These are phyloP conservation scores for Aplocera efformata DNA, from an alignment of 2,888 invertebrate genomes.

Conservation along the genomic window DNA sequence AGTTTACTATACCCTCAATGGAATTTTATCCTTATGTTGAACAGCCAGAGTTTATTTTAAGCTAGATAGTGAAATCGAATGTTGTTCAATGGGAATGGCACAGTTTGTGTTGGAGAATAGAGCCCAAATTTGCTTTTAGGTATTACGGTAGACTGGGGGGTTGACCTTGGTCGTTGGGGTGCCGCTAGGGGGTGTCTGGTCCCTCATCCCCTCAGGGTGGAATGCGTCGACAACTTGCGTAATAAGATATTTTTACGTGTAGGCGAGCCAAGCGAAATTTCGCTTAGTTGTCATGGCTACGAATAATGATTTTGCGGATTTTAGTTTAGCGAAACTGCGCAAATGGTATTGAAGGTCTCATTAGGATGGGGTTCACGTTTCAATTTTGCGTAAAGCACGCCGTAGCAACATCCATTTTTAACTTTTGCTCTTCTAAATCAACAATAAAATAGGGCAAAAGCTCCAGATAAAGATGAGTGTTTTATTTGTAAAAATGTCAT, in stretches of 20 bases:
- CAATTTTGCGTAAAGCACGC: too few relatives aligned
- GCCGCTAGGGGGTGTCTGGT: slow-evolving; percentile 54
- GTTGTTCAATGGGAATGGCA: slow-evolving; percentile 27
- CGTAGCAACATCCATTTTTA: too few relatives aligned
- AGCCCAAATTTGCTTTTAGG: slow-evolving; percentile 33
- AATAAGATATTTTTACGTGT: slow-evolving; percentile 67
- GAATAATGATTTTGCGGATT: slow-evolving; percentile 34
- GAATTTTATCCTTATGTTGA: slow-evolving; percentile 34
- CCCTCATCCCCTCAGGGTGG: slow-evolving; percentile 41
- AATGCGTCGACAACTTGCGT: slow-evolving; percentile 64
- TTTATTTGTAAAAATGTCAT: too few relatives aligned
- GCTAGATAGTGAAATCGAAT: slow-evolving; percentile 20
- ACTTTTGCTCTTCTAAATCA: too few relatives aligned
- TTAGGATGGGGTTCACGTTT: neutral
- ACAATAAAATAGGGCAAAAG: too few relatives aligned
- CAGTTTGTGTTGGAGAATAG: slow-evolving; percentile 24
- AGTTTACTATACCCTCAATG: slow-evolving; percentile 25
- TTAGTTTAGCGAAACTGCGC: slow-evolving; percentile 25
- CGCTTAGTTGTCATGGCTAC: slow-evolving; percentile 41
- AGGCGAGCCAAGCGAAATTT: slow-evolving; percentile 37
- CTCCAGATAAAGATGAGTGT: too few relatives aligned
- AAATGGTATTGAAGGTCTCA: slow-evolving; percentile 11
- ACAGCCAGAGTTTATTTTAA: slow-evolving; percentile 28
- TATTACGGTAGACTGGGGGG: slow-evolving; percentile 37
- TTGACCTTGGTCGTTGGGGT: slow-evolving; percentile 68